A percentile compares a stretch with the other conserved stretches of the same genome.
Conservation (phyloP, 1,140 invertebrate genomes). For the Oedothorax gibbosus region DNA sequence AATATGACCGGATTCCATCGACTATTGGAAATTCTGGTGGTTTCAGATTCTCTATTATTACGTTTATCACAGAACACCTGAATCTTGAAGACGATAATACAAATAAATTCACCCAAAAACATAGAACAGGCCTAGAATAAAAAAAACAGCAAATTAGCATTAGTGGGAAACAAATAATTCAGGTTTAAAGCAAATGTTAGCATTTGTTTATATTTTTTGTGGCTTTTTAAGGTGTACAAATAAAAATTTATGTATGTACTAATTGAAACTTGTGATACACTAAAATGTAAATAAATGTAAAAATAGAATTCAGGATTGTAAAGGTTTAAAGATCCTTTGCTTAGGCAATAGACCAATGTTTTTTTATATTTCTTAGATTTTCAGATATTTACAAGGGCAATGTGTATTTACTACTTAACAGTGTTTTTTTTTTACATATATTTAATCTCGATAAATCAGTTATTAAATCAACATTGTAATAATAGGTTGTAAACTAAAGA, state of each 20-base stretch:
- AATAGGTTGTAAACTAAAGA: no score
- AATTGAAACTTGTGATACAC: neutral
- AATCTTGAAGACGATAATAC: slow-evolving; percentile 81
- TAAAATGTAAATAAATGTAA: neutral
- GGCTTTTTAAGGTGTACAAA: neutral
- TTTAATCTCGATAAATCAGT: no score
- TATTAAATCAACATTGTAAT: no score
- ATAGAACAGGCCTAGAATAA: slow-evolving; percentile 80
- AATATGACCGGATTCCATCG: slow-evolving; percentile 80
- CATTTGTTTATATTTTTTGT: neutral
- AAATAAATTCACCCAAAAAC: slow-evolving; percentile 91
- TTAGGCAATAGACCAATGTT: no score
- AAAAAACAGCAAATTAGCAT: neutral
- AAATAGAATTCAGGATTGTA: no score
- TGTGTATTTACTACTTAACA: no score
- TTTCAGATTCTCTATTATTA: slow-evolving; percentile 66
- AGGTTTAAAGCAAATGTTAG: neutral
- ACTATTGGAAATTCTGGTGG: slow-evolving; percentile 51
- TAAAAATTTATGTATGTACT: neutral
- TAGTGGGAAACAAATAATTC: no score
- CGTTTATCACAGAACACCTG: slow-evolving; percentile 71
- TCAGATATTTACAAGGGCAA: no score
- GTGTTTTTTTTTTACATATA: no score
- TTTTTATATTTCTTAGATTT: no score
- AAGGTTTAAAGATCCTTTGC: no score